phyloP scores from a whole-genome alignment of 2,113 vertebrate species.

The Choloepus hoffmanni region DNA sequence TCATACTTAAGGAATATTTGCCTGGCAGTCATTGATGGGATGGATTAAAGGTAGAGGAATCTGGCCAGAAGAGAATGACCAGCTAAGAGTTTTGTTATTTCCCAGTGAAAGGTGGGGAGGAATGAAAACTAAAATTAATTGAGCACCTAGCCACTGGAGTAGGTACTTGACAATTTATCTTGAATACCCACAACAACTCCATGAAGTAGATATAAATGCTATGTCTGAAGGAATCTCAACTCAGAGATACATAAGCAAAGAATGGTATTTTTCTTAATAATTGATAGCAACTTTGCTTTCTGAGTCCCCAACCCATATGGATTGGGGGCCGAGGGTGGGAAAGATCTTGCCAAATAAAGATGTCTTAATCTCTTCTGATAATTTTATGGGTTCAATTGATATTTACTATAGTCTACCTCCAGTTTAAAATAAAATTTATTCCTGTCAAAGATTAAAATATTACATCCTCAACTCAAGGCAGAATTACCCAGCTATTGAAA shows the following conservation, averaged over 20 bases:
- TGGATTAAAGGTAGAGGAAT: not conserved
- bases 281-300: not conserved
- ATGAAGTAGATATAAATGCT: not conserved
- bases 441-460: not conserved
- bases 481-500: not conserved
- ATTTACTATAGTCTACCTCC: not conserved
- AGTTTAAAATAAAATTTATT: conserved; percentile 35
- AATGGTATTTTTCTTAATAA: conserved; percentile 20
- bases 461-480: not conserved
- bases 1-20: not conserved
- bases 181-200: not conserved
- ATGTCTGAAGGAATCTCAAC: not conserved
- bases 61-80: not conserved
- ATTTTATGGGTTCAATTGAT: not conserved
- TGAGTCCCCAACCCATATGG: not conserved
- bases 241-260: not conserved
- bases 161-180: not conserved
- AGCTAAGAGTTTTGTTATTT: conserved; percentile 29
- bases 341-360: conserved; percentile 24
- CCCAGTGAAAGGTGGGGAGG: not conserved
- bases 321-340: not conserved
- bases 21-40: not conserved
- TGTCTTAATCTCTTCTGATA: not conserved
- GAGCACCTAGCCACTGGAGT: not conserved
- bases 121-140: conserved; percentile 37